Evolutionary conservation across 2,797 vertebrate genomes (phyloP).

Genomic region (Picus viridis): DNA sequence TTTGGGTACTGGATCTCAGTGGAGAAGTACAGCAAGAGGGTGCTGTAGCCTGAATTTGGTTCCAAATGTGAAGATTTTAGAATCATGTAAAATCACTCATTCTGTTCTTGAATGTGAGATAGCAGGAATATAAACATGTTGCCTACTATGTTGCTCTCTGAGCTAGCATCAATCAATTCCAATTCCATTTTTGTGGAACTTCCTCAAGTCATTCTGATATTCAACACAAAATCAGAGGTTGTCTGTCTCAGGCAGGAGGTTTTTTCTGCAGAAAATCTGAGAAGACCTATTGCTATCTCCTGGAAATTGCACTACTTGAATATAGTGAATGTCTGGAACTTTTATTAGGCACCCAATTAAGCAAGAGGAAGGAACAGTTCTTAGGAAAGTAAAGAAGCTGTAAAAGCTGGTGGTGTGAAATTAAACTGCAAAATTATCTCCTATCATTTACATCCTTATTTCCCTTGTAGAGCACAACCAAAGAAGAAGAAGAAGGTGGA

Average conservation of each 20-base stretch:
- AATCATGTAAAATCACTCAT: not conserved
- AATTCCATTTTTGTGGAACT: not conserved
- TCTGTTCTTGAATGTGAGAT: not conserved
- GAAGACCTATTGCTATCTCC: not conserved
- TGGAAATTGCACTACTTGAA: not conserved
- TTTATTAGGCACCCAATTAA: not conserved
- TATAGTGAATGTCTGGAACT: not conserved
- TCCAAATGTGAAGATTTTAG: not conserved
- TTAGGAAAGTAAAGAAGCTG: not conserved
- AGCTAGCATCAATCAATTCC: not conserved
- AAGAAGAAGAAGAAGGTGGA: conserved; percentile 94
- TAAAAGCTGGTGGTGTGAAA: not conserved
- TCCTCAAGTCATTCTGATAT: not conserved
- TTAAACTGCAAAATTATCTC: not conserved
- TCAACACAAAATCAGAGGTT: not conserved
- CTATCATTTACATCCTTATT: not conserved
- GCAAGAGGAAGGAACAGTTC: not conserved
- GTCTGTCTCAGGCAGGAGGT: not conserved
- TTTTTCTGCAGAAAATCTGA: not conserved
- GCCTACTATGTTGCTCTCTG: not conserved
- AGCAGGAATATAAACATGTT: not conserved
- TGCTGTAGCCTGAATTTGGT: not conserved
- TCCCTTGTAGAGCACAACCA: conserved; percentile 86
- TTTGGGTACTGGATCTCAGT: not conserved
- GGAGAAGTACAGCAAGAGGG: not conserved